Percentiles rank a stretch among this genome's conserved stretches.
These are phyloP conservation scores for Silurus aristotelis DNA, from an alignment of 2,797 vertebrate species.

Conservation along the genomic window DNA sequence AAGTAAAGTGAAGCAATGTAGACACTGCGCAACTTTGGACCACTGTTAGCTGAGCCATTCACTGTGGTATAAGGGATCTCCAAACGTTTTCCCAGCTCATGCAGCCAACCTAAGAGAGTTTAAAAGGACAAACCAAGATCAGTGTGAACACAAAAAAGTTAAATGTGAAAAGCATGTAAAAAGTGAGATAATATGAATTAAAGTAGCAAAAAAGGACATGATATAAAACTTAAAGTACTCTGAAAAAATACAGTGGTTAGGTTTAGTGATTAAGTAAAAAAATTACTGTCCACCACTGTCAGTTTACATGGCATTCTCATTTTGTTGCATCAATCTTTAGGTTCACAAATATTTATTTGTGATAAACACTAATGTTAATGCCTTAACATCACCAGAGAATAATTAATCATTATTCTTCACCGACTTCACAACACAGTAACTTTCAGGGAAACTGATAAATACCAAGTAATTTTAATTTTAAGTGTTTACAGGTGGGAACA, in stretches of 20 bases:
- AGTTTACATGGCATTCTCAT: too few species aligned
- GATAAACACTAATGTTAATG: neutral
- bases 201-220: too few species aligned
- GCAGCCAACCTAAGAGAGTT: conserved; percentile 86
- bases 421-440: neutral
- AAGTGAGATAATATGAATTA: too few species aligned
- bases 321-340: too few species aligned
- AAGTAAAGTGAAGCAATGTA: conserved; percentile 97
- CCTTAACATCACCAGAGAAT: neutral
- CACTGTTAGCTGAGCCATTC: conserved; percentile 60
- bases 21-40: conserved; percentile 89
- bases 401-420: neutral
- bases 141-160: neutral
- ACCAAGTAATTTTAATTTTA: neutral
- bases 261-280: too few species aligned
- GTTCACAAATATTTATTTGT: too few species aligned
- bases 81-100: conserved; percentile 91
- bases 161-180: too few species aligned
- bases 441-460: neutral
- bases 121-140: neutral
- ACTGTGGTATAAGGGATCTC: conserved; percentile 81
- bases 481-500: neutral
- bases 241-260: too few species aligned
- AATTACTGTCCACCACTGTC: too few species aligned
- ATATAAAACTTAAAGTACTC: too few species aligned